These are phyloP conservation scores for Micropterix aruncella DNA, from an alignment of 2,888 invertebrate genomes.

Conservation along the genomic window DNA sequence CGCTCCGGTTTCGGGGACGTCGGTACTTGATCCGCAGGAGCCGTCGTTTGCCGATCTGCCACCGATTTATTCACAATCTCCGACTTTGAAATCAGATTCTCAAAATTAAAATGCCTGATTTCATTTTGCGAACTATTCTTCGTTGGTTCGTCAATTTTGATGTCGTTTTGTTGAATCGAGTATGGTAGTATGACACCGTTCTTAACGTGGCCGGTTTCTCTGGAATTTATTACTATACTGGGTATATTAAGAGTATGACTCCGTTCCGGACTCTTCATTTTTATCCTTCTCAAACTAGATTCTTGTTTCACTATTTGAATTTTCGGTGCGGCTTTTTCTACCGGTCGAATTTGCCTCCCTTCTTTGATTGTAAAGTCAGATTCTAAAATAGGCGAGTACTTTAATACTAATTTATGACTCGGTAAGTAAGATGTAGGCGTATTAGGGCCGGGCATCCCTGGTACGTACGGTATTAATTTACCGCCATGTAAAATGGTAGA, in stretches of 20 bases:
- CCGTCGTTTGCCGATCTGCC: conserved; percentile 11
- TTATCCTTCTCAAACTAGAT: neutral
- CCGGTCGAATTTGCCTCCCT: conserved; percentile 3
- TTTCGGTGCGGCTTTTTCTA: neutral
- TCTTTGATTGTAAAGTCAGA: neutral
- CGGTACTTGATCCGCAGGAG: neutral
- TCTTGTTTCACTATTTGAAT: neutral
- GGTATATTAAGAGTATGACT: neutral
- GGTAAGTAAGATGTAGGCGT: conserved; percentile 30
- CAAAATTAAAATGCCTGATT: conserved; percentile 32
- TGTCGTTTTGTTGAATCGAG: no score
- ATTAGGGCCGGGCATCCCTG: conserved; percentile 77
- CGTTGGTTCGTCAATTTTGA: conserved; percentile 16
- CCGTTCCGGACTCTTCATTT: neutral
- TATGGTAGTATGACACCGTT: no score
- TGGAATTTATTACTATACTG: neutral
- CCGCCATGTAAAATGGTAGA: conserved; percentile 52
- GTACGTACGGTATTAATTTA: conserved; percentile 72
- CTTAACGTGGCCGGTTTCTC: neutral
- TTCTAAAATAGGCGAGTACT: neutral
- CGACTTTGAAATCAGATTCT: conserved; percentile 35
- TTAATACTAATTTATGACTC: neutral
- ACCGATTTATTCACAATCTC: conserved; percentile 21
- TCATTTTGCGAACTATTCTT: conserved; percentile 14
- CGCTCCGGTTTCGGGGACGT: conserved; percentile 17